phyloP scores from a whole-genome alignment of 2,113 vertebrate genomes.

The Nematolebias whitei region DNA sequence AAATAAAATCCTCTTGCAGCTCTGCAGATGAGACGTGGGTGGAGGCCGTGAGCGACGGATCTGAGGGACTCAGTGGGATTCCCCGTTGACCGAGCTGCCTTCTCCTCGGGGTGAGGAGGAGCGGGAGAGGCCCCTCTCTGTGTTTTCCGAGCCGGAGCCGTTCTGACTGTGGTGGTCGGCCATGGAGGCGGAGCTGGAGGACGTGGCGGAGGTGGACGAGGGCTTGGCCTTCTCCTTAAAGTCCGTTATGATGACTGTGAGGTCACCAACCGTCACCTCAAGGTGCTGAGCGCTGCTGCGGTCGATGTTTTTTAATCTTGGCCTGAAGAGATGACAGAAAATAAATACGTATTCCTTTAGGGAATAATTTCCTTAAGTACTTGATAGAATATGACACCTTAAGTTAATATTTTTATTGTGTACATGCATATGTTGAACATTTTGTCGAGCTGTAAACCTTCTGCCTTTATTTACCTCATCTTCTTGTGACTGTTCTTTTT shows the following conservation, averaged over 20 bases:
- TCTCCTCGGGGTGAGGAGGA: constrained; percentile 95
- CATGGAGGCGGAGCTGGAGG: constrained; percentile 54
- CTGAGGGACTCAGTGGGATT: constrained; percentile 85
- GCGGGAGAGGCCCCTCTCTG: constrained; percentile 91
- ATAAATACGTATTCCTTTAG: not conserved
- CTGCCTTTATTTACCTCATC: constrained; percentile 82
- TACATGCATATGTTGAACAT: not conserved
- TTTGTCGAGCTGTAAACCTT: constrained; percentile 7
- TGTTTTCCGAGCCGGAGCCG: constrained; percentile 95
- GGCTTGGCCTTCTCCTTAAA: constrained; percentile 99
- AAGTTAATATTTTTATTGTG: not conserved
- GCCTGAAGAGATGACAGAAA: constrained; percentile 76
- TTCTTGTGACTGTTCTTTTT: constrained; percentile 99
- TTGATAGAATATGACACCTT: not conserved
- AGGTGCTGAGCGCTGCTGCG: constrained; percentile 98
- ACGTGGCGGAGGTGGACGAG: constrained; percentile 84
- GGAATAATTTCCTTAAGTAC: too few species aligned
- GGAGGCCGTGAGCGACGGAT: not conserved
- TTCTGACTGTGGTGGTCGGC: constrained; percentile 94
- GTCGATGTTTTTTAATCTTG: constrained; percentile 99
- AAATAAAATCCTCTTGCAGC: constrained; percentile 10
- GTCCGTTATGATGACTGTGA: constrained; percentile 99
- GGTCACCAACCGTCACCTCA: constrained; percentile 98
- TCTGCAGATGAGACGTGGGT: constrained; percentile 26
- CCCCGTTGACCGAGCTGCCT: constrained; percentile 91